These are phyloP conservation scores for Nyctibius grandis DNA, from an alignment of 2,797 vertebrate species.

Conservation along the genomic window DNA sequence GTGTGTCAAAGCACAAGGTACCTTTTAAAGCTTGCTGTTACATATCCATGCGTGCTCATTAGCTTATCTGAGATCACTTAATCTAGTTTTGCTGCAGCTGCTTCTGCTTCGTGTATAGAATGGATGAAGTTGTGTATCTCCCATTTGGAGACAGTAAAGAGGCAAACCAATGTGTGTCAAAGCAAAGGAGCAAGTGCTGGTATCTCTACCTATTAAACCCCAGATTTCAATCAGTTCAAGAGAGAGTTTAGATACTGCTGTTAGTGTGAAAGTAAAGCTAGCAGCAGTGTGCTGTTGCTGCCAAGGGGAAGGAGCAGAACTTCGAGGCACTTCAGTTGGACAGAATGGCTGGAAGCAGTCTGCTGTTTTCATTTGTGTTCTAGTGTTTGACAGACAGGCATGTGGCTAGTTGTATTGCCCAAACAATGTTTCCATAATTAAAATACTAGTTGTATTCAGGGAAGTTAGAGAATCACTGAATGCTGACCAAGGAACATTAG, in stretches of 20 bases:
- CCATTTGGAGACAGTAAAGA: background rate
- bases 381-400: background rate
- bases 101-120: background rate
- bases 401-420: background rate
- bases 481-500: background rate
- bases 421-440: background rate
- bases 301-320: background rate
- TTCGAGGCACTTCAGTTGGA: background rate
- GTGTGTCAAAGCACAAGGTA: background rate
- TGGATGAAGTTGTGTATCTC: background rate
- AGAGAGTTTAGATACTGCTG: background rate
- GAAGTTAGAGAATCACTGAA: background rate
- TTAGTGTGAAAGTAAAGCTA: background rate
- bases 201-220: background rate
- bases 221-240: background rate
- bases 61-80: background rate
- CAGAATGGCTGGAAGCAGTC: background rate
- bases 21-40: background rate
- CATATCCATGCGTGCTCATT: accelerated
- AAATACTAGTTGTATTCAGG: background rate
- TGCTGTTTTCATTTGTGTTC: background rate
- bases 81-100: background rate
- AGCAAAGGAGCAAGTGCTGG: background rate
- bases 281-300: background rate
- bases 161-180: background rate